These are phyloP conservation scores for Gymnoscopelus braueri DNA, from an alignment of 2,797 vertebrate species.

Conservation along the genomic window DNA sequence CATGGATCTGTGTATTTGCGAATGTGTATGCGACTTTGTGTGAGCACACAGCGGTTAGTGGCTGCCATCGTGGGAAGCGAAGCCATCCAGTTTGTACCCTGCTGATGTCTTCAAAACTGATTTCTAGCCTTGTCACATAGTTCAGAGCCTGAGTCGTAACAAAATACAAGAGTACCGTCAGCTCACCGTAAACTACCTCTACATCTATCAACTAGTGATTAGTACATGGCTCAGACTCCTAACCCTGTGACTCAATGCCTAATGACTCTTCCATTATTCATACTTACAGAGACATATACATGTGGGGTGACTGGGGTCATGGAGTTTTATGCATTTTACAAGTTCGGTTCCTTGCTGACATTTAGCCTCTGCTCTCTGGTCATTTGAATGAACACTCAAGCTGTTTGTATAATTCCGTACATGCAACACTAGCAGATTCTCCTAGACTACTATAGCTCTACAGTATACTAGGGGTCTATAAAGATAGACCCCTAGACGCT, in stretches of 20 bases:
- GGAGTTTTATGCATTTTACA: too few relatives aligned
- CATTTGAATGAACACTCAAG: too few relatives aligned
- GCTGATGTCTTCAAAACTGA: background rate
- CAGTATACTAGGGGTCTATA: too few relatives aligned
- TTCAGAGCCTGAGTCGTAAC: slow-evolving; percentile 36
- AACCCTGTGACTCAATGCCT: slow-evolving; percentile 55
- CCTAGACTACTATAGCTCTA: too few relatives aligned
- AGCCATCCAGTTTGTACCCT: background rate
- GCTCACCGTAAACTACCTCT: slow-evolving; percentile 36
- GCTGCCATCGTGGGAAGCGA: background rate
- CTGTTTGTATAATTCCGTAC: too few relatives aligned
- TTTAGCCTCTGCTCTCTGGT: too few relatives aligned
- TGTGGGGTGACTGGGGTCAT: slow-evolving; percentile 4
- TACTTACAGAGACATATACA: slow-evolving; percentile 16
- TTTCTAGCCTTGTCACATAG: background rate
- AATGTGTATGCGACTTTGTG: too few relatives aligned
- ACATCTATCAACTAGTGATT: slow-evolving; percentile 17
- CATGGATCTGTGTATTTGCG: too few relatives aligned
- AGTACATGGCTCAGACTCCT: slow-evolving; percentile 21
- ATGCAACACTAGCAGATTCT: too few relatives aligned
- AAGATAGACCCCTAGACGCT: too few relatives aligned
- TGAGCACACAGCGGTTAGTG: background rate
- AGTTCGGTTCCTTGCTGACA: too few relatives aligned
- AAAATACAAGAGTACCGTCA: slow-evolving; percentile 19
- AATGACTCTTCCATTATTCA: slow-evolving; percentile 63